phyloP scores from a whole-genome alignment of 2,113 vertebrate genomes.

The Chloebia gouldiae region DNA sequence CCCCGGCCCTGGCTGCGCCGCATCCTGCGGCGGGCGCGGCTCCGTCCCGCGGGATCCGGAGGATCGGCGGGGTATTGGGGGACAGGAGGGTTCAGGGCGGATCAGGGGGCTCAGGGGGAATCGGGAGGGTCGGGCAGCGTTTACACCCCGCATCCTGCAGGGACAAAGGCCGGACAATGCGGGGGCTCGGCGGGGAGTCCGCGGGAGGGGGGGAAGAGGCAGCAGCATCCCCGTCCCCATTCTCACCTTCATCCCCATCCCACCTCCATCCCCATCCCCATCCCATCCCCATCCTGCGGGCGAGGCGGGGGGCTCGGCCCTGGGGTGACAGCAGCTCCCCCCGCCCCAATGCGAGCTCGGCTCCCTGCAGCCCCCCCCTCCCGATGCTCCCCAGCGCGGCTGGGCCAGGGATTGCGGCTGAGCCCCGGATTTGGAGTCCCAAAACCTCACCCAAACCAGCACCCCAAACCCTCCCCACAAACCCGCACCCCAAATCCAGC shows the following conservation, averaged over 20 bases:
- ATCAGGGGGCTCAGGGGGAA: neutral
- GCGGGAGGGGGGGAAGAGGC: neutral
- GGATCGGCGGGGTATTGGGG: neutral
- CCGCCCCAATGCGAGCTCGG: neutral
- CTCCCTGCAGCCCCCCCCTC: neutral
- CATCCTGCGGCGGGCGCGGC: neutral
- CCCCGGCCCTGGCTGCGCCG: neutral
- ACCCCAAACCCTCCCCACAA: neutral
- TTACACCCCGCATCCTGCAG: neutral
- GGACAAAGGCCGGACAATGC: neutral
- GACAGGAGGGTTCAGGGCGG: neutral
- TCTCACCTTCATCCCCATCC: neutral
- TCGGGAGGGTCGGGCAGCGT: neutral
- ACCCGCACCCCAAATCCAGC: neutral
- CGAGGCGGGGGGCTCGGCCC: neutral
- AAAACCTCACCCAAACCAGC: neutral
- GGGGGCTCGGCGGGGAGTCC: neutral
- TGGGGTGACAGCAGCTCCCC: neutral
- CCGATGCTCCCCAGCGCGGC: fast-evolving
- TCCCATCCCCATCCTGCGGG: neutral
- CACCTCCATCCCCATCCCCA: neutral
- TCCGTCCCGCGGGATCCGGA: neutral
- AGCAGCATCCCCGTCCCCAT: neutral
- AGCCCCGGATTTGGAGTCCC: neutral
- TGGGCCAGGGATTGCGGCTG: neutral